phyloP scores from a whole-genome alignment of 2,888 invertebrate species.

The Timandra comae region DNA sequence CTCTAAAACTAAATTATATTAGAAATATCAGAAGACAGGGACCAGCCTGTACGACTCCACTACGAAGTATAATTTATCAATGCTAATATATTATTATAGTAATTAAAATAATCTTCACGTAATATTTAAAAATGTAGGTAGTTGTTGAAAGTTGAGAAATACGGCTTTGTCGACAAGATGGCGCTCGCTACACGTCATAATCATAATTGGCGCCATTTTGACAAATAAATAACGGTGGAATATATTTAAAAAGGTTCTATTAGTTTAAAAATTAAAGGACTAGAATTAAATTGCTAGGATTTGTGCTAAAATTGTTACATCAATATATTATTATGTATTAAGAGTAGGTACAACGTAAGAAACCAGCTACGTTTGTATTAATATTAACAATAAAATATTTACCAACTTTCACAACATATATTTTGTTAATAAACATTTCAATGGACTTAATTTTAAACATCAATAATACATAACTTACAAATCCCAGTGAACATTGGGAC shows the following conservation, averaged over 20 bases:
- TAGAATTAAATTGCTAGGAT: too few species aligned
- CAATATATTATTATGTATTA: too few species aligned
- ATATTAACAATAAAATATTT: too few species aligned
- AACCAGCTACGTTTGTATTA: too few species aligned
- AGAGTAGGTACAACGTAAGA: too few species aligned
- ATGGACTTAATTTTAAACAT: too few species aligned
- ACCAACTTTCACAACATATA: neutral
- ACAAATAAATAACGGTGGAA: too few species aligned
- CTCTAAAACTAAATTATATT: constrained; percentile 28
- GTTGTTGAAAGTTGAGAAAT: neutral
- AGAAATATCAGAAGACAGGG: constrained; percentile 57
- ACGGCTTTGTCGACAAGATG: neutral
- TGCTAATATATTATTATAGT: constrained; percentile 16
- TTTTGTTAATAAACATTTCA: constrained; percentile 5
- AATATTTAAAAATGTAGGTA: constrained; percentile 2
- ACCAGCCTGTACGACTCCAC: constrained; percentile 58
- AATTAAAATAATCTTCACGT: constrained; percentile 10
- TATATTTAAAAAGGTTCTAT: too few species aligned
- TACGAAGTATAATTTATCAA: constrained; percentile 30
- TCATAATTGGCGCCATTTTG: neutral
- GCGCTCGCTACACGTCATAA: neutral
- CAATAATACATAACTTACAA: too few species aligned
- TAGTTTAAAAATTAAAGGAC: too few species aligned
- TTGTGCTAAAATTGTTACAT: too few species aligned
- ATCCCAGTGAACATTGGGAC: too few species aligned